phyloP scores from a whole-genome alignment of 2,113 vertebrate species.

The Tympanuchus pallidicinctus region DNA sequence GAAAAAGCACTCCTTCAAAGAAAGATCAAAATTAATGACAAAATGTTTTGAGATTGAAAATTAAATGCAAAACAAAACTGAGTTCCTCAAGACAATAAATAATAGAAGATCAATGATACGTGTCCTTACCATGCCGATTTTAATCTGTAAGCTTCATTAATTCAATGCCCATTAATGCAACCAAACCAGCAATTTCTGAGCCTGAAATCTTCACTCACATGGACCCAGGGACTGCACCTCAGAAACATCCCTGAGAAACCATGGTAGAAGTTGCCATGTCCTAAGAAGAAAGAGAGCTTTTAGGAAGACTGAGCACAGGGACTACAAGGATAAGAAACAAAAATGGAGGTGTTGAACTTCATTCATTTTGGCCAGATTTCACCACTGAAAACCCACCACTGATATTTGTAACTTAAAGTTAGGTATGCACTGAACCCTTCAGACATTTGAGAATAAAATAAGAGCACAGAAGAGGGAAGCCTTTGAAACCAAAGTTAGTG shows the following conservation, averaged over 20 bases:
- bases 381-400: background rate
- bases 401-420: background rate
- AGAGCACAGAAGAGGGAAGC: background rate
- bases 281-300: slow-evolving; percentile 24
- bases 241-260: slow-evolving; percentile 19
- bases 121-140: background rate
- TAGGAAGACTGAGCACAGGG: background rate
- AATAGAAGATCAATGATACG: background rate
- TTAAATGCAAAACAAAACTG: background rate
- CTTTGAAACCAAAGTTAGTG: background rate
- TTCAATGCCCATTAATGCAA: background rate
- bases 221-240: background rate
- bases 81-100: background rate
- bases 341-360: background rate
- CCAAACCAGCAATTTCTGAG: background rate
- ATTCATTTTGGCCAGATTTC: background rate
- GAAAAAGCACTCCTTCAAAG: background rate
- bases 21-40: background rate
- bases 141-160: background rate
- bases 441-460: background rate
- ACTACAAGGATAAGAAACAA: background rate
- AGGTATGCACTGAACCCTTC: background rate
- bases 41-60: background rate
- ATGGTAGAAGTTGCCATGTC: slow-evolving; percentile 48
- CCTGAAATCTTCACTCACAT: background rate